Percentiles rank a stretch among this genome's conserved stretches.
These are phyloP conservation scores for Ylistrum balloti DNA, from an alignment of 1,140 invertebrate species.

Conservation along the genomic window DNA sequence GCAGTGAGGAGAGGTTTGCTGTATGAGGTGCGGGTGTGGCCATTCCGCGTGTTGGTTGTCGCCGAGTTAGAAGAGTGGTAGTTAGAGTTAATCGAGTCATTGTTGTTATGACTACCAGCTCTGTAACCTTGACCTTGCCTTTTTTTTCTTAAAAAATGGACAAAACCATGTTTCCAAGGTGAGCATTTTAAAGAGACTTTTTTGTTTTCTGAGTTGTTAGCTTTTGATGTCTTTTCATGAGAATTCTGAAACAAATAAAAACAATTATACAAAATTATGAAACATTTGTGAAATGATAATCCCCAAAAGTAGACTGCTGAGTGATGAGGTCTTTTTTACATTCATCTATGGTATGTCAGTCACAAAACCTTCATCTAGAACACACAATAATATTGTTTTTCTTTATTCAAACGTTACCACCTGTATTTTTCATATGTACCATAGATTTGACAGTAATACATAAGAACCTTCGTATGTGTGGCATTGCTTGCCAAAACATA, in stretches of 20 bases:
- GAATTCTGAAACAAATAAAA: constrained; percentile 67
- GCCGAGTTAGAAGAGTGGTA: constrained; percentile 59
- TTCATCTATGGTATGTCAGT: too few species aligned
- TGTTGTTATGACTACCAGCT: constrained; percentile 66
- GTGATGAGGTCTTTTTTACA: not conserved
- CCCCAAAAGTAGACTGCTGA: constrained; percentile 38
- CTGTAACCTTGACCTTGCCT: constrained; percentile 59
- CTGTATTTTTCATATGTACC: too few species aligned
- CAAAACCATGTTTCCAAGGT: constrained; percentile 75
- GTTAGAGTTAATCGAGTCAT: constrained; percentile 65
- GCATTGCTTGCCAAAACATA: too few species aligned
- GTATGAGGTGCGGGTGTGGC: constrained; percentile 63
- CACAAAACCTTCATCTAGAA: too few species aligned
- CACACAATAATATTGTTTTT: too few species aligned
- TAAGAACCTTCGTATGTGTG: not conserved
- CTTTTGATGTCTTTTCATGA: constrained; percentile 62
- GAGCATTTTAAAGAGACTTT: constrained; percentile 68
- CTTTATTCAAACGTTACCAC: too few species aligned
- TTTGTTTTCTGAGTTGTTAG: constrained; percentile 60
- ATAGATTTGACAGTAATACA: too few species aligned
- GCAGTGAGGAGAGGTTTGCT: constrained; percentile 57
- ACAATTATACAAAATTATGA: too few species aligned
- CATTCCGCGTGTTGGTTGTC: constrained; percentile 61
- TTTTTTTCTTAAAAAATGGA: constrained; percentile 73
- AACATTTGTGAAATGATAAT: not conserved